Percentiles rank a stretch among this genome's conserved stretches.
Conservation (phyloP, 2,113 vertebrate genomes). For the Pithys albifrons region DNA sequence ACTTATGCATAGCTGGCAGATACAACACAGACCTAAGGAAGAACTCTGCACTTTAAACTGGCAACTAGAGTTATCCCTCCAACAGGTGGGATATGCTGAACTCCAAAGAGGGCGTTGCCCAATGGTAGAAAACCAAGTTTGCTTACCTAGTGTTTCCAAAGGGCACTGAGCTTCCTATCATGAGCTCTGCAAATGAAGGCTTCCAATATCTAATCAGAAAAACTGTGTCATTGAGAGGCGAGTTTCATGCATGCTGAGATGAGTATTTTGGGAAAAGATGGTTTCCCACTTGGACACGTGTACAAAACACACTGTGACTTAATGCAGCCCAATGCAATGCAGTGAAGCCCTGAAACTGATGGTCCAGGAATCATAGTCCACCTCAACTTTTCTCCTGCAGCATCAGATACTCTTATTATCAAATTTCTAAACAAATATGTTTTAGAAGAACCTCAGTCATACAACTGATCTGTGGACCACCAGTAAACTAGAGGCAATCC, state of each 20-base stretch:
- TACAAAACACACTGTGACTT: background rate
- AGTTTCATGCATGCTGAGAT: background rate
- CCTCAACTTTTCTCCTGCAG: background rate
- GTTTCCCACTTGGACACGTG: background rate
- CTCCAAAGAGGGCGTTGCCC: background rate
- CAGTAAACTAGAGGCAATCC: background rate
- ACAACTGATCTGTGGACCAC: background rate
- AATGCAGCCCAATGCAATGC: background rate
- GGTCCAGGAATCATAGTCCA: background rate
- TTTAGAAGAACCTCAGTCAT: background rate
- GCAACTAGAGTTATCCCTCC: background rate
- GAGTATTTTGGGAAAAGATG: background rate
- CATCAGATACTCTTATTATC: background rate
- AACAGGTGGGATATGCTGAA: fast-evolving
- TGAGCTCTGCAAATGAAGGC: background rate
- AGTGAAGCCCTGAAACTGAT: background rate
- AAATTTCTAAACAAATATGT: background rate
- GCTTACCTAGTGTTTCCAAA: background rate
- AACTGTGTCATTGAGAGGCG: background rate
- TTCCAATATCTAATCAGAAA: background rate
- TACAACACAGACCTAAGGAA: background rate
- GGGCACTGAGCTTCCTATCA: background rate
- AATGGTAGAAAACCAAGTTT: background rate
- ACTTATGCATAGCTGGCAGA: background rate
- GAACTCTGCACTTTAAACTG: background rate